phyloP scores from a whole-genome alignment of 2,888 invertebrate species.

The Carpatolechia fugitivella region DNA sequence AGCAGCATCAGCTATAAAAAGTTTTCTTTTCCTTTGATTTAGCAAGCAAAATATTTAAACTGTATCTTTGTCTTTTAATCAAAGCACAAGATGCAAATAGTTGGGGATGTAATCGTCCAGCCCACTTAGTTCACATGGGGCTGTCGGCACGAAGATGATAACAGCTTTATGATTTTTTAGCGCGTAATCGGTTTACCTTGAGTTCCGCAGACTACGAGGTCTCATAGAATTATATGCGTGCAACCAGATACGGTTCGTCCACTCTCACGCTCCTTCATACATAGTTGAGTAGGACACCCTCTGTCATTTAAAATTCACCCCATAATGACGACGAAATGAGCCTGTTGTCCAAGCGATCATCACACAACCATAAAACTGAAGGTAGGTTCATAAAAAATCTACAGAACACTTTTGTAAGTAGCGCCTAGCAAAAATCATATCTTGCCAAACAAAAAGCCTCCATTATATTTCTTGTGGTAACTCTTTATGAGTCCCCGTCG shows the following conservation, averaged over 20 bases:
- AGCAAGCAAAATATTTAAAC: too few species aligned
- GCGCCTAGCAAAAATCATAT: slow-evolving; percentile 32
- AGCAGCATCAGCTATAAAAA: neutral
- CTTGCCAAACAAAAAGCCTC: slow-evolving; percentile 39
- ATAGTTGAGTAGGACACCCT: slow-evolving; percentile 66
- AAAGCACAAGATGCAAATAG: too few species aligned
- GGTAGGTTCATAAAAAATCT: slow-evolving; percentile 9
- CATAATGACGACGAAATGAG: slow-evolving; percentile 60
- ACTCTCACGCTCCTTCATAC: slow-evolving; percentile 61
- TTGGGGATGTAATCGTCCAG: slow-evolving; percentile 41
- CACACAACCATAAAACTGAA: slow-evolving; percentile 33
- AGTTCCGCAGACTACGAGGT: slow-evolving; percentile 59
- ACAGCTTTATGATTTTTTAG: slow-evolving; percentile 70
- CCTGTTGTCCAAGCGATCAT: slow-evolving; percentile 57
- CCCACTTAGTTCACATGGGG: slow-evolving; percentile 55
- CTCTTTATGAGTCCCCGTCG: slow-evolving; percentile 59
- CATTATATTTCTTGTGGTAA: slow-evolving; percentile 52
- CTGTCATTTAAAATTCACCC: slow-evolving; percentile 72
- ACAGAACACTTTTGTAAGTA: neutral
- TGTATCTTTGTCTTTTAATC: too few species aligned
- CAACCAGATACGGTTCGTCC: slow-evolving; percentile 55
- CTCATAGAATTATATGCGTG: slow-evolving; percentile 55
- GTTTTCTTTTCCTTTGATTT: too few species aligned
- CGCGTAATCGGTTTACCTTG: slow-evolving; percentile 68
- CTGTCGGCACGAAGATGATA: slow-evolving; percentile 52